These are phyloP conservation scores for Wasmannia auropunctata DNA, from an alignment of 1,140 invertebrate genomes.

Conservation along the genomic window DNA sequence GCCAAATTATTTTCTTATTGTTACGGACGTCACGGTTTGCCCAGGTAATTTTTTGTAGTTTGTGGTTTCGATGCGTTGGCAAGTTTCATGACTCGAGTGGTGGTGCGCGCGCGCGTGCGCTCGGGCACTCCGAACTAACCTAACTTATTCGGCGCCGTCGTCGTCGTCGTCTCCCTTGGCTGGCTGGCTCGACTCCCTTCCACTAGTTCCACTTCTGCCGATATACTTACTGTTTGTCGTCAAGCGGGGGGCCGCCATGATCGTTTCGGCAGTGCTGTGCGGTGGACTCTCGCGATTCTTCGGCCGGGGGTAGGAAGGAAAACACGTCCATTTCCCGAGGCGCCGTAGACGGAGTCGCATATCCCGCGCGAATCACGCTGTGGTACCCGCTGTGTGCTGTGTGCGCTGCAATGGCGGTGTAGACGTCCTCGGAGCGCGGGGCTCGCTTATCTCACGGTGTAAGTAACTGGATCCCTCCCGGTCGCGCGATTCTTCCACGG, in stretches of 20 bases:
- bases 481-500: not conserved
- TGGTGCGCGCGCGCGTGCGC: no score
- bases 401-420: conserved; percentile 75
- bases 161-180: no score
- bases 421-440: conserved; percentile 47
- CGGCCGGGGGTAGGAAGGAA: conserved; percentile 38
- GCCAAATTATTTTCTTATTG: no score
- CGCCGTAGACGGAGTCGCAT: conserved; percentile 60
- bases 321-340: conserved; percentile 65
- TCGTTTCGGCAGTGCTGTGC: conserved; percentile 32
- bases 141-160: no score
- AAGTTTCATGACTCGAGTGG: no score
- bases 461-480: conserved; percentile 52
- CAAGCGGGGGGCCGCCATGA: conserved; percentile 51
- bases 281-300: conserved; percentile 6
- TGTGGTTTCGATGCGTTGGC: no score
- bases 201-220: no score
- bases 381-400: no score
- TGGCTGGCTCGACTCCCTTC: no score
- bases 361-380: conserved; percentile 72
- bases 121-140: no score
- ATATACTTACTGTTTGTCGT: conserved; percentile 49
- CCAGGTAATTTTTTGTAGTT: no score
- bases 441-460: conserved; percentile 59
- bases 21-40: no score